Base-by-base conservation (phyloP, 30 jellyfish, hydroid and myxozoan species). In the Cassiopea andromeda region DNA sequence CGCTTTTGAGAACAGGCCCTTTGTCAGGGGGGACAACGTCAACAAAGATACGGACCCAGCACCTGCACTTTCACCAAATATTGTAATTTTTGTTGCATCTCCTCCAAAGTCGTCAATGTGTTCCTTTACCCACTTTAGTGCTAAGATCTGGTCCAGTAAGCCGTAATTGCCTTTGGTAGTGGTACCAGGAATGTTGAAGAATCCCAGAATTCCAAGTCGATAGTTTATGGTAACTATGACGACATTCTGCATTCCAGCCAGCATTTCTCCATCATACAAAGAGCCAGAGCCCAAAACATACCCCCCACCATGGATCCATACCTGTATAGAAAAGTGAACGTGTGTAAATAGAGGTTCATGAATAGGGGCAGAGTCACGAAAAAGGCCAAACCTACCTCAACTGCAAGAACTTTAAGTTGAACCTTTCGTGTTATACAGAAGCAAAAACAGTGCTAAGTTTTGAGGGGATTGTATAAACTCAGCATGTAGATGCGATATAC, bases 261-360 rank as follows among this genome's bases (percentile, higher is more conserved):
- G 45, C 57, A 71, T 58, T 15, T 78, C 74, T 4, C 90, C 90
- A 75, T 78, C 44, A 80, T 87, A 87, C 46, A 60, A 49, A 46
- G 77, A 43, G 7, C 77, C 88, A 2, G 90, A 1, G 1, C 95
- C 90, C 1, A 17, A 0, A 1, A 14, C 44, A 57, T n/a, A 87
- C 47, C 81, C 86, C 6, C 95, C 95, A 4, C 95, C 95, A 58
- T 87, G 95, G 74, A 87, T 78, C 90, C 90, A 87, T 7, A 87
- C 90, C 95, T 71, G 69, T 27, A 27, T 27, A 27, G 38, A 27
- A 27, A 27, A 27, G 38, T 27, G 38, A 27, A 27, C 38, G 38
- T 27, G 38, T 27, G 38, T 27, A 27, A 27, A 27, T 27, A 27
- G 38, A 27, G 38, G 38, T 27, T 27, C 38, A 27, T 27, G 38